phyloP scores from a whole-genome alignment of 1,140 invertebrate genomes.

The Pseudomyrmex dendroicus region DNA sequence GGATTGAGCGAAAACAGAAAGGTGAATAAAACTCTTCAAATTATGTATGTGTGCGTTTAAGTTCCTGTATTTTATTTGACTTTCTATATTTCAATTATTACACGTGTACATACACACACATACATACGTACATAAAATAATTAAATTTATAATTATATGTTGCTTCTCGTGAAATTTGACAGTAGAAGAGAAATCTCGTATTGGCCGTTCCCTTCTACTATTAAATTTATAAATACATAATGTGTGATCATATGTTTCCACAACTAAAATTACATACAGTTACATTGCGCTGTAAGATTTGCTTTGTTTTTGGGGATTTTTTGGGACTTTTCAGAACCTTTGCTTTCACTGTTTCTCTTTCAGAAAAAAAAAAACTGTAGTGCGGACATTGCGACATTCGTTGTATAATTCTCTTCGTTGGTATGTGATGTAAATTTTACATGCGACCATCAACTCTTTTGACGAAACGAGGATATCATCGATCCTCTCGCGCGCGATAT shows the following conservation, averaged over 20 bases:
- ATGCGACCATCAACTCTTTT: background rate
- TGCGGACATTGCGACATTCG: slow-evolving; percentile 10
- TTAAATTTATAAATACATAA: too few species aligned
- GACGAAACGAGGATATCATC: slow-evolving; percentile 28
- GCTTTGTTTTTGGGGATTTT: slow-evolving; percentile 2
- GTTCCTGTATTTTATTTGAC: background rate
- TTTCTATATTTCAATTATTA: background rate
- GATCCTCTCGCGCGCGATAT: slow-evolving; percentile 11
- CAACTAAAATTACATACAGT: too few species aligned
- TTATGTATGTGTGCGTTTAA: background rate
- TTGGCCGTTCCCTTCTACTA: too few species aligned
- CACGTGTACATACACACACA: too few species aligned
- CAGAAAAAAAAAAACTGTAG: background rate
- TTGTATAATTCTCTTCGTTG: background rate
- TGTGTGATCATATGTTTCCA: too few species aligned
- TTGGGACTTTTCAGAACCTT: too few species aligned
- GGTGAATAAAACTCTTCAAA: background rate
- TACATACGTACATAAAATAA: too few species aligned
- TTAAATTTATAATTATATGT: too few species aligned
- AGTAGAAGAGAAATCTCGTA: too few species aligned
- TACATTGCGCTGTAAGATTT: background rate
- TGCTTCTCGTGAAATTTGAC: too few species aligned
- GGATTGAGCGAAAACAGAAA: background rate
- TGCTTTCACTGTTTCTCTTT: slow-evolving; percentile 1
- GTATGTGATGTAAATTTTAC: background rate